Conservation (phyloP, 2,888 invertebrate genomes). For the Rotaria macrura region DNA sequence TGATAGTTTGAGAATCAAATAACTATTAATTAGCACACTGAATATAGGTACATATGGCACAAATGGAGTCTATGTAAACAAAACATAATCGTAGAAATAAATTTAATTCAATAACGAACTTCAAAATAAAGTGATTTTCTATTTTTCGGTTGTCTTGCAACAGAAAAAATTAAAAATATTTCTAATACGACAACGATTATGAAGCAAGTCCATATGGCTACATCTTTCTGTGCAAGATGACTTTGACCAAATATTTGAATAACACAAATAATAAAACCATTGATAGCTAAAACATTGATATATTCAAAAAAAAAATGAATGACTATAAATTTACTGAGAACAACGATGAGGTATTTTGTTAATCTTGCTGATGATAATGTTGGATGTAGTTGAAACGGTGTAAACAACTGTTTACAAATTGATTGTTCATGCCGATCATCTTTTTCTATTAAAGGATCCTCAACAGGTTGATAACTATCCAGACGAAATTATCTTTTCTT, state of each 20-base stretch:
- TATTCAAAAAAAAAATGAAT: not conserved
- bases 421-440: not conserved
- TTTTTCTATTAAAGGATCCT: not conserved
- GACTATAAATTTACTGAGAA: not conserved
- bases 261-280: constrained; percentile 4
- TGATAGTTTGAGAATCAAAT: constrained; percentile 71
- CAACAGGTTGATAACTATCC: not conserved
- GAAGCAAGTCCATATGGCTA: not conserved
- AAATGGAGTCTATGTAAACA: constrained; percentile 60
- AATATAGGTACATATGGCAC: constrained; percentile 70
- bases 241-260: not conserved
- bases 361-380: not conserved
- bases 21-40: constrained; percentile 70
- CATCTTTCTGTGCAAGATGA: not conserved
- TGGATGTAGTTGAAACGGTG: not conserved
- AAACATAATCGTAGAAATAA: not conserved
- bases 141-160: not conserved
- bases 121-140: not conserved
- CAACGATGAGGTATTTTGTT: not conserved
- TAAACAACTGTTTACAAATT: not conserved
- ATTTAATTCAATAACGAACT: not conserved
- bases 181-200: not conserved
- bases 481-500: not conserved
- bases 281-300: not conserved
- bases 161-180: not conserved